Conservation (phyloP, 2,797 vertebrate species). For the Leptodactylus fallax region DNA sequence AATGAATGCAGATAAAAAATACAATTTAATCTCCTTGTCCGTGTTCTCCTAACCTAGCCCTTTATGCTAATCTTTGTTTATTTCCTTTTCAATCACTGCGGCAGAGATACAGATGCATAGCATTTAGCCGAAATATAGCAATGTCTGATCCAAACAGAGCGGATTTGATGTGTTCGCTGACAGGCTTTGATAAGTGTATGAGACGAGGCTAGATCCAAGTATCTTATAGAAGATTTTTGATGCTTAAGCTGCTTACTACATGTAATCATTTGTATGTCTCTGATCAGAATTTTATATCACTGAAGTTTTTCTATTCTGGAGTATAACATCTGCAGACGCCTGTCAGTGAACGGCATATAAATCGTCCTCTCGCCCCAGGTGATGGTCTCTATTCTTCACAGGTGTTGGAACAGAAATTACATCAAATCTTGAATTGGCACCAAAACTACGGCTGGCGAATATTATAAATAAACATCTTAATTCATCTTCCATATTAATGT, state of each 20-base stretch:
- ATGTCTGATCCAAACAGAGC: slow-evolving; percentile 30
- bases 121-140: slow-evolving; percentile 34
- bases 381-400: slow-evolving; percentile 41
- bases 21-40: slow-evolving; percentile 23
- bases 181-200: slow-evolving; percentile 38
- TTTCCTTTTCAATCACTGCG: slow-evolving; percentile 20
- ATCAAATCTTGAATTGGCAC: slow-evolving; percentile 25
- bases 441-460: neutral
- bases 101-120: slow-evolving; percentile 30
- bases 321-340: slow-evolving; percentile 39
- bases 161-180: slow-evolving; percentile 43
- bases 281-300: slow-evolving; percentile 43
- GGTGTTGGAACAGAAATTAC: slow-evolving; percentile 23
- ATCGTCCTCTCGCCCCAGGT: slow-evolving; percentile 26
- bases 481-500: slow-evolving; percentile 37
- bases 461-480: slow-evolving; percentile 23
- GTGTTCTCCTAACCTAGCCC: slow-evolving; percentile 24
- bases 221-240: slow-evolving; percentile 45
- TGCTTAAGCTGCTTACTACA: slow-evolving; percentile 45
- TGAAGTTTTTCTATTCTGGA: slow-evolving; percentile 17
- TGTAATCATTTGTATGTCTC: slow-evolving; percentile 54
- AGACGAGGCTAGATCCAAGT: slow-evolving; percentile 41
- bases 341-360: slow-evolving; percentile 41
- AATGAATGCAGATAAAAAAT: slow-evolving; percentile 12
- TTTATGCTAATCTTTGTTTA: slow-evolving; percentile 37